A percentile compares a stretch with the other conserved stretches of the same genome.
phyloP scores from a whole-genome alignment of 2,113 vertebrate species.

The Nyctibius bracteatus region DNA sequence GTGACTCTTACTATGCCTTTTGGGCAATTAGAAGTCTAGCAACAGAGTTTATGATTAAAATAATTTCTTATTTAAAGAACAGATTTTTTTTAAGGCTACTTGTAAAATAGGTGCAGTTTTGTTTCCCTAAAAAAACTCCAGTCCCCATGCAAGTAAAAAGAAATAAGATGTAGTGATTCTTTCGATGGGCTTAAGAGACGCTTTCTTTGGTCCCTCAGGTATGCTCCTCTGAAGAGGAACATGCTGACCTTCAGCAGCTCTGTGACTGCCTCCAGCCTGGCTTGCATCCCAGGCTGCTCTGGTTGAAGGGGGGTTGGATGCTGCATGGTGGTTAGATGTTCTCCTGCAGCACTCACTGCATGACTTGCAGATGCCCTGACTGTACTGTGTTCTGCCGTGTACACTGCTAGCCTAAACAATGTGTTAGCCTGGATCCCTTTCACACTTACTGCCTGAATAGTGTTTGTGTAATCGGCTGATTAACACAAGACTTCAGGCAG shows the following conservation, averaged over 20 bases:
- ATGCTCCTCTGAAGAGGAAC: not conserved
- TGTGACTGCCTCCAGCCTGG: not conserved
- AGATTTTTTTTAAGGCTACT: rapidly evolving
- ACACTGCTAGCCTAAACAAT: not conserved
- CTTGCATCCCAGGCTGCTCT: not conserved
- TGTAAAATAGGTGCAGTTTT: not conserved
- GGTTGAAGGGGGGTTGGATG: not conserved
- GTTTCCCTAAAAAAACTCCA: not conserved
- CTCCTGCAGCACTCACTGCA: not conserved
- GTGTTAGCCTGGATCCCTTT: not conserved
- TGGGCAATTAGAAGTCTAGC: not conserved
- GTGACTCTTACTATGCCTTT: not conserved
- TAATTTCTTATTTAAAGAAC: not conserved
- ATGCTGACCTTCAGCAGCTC: not conserved
- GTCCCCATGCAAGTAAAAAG: not conserved
- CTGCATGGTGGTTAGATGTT: not conserved
- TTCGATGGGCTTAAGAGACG: not conserved
- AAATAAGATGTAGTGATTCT: not conserved
- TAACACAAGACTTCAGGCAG: not conserved
- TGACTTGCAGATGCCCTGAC: not conserved
- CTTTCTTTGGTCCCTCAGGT: not conserved
- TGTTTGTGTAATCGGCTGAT: not conserved
- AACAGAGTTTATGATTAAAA: not conserved
- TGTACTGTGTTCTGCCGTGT: not conserved
- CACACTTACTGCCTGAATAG: not conserved